Percentiles rank a stretch among this genome's conserved stretches.
These are phyloP conservation scores for Aradus depressus DNA, from an alignment of 2,888 invertebrate genomes.

Conservation along the genomic window DNA sequence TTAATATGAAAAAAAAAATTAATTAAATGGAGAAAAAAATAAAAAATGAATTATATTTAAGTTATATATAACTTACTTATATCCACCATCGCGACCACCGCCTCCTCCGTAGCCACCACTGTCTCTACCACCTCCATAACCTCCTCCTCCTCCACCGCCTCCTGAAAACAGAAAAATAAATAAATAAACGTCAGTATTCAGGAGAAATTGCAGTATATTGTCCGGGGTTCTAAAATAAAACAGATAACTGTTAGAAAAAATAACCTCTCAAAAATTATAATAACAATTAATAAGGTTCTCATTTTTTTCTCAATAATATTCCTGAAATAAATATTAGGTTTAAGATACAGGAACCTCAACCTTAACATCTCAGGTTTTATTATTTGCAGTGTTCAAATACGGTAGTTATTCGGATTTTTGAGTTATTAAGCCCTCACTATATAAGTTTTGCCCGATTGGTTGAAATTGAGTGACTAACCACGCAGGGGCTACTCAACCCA, in stretches of 20 bases:
- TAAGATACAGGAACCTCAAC: too few species aligned
- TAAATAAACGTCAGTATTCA: neutral
- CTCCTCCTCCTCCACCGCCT: constrained; percentile 19
- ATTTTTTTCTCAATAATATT: too few species aligned
- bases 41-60: constrained; percentile 1
- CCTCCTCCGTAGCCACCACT: constrained; percentile 42
- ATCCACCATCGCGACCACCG: constrained; percentile 40
- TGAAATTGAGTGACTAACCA: too few species aligned
- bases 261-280: neutral
- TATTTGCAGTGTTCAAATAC: too few species aligned
- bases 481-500: too few species aligned
- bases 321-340: too few species aligned
- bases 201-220: too few species aligned
- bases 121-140: constrained; percentile 33
- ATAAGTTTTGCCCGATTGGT: too few species aligned
- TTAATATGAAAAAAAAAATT: neutral
- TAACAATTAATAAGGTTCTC: neutral
- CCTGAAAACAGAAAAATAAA: neutral
- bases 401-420: too few species aligned
- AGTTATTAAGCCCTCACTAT: too few species aligned
- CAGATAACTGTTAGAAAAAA: constrained; percentile 4
- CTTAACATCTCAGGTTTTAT: too few species aligned
- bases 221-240: constrained; percentile 8
- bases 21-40: neutral
- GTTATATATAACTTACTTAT: constrained; percentile 30